Conservation (phyloP, 92 coral and sea anemone genomes). For the Siderastrea siderea region DNA sequence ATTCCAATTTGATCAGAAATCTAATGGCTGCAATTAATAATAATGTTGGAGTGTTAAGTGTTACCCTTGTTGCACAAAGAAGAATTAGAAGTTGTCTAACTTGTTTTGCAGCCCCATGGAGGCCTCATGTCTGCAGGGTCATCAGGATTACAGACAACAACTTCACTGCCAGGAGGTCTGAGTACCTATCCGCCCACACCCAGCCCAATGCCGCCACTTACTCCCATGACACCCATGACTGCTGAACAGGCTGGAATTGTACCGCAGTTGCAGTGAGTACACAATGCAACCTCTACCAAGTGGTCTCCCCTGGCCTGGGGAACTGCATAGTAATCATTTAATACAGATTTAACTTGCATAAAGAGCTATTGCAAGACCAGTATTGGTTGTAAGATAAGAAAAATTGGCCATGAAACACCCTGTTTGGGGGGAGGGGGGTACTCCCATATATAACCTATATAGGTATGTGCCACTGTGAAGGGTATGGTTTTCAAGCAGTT, state of each 20-base stretch:
- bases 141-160: slow-evolving; percentile 88
- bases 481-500: too few relatives aligned
- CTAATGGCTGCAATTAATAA: too few relatives aligned
- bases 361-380: too few relatives aligned
- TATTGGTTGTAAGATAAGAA: too few relatives aligned
- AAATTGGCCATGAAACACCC: too few relatives aligned
- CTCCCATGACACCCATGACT: slow-evolving; percentile 98
- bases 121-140: slow-evolving; percentile 82
- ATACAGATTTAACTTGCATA: background rate
- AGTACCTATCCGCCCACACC: slow-evolving; percentile 94
- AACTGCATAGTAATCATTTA: background rate
- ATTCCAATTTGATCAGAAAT: too few relatives aligned
- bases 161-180: slow-evolving; percentile 91
- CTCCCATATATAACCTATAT: too few relatives aligned
- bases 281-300: background rate
- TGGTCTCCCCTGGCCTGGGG: background rate
- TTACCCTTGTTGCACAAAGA: background rate
- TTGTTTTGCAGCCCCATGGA: slow-evolving; percentile 64
- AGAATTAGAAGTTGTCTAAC: background rate
- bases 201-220: slow-evolving; percentile 93
- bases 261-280: slow-evolving; percentile 97
- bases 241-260: slow-evolving; percentile 97
- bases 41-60: too few relatives aligned
- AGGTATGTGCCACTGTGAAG: too few relatives aligned
- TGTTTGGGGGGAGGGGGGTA: too few relatives aligned